Conservation (phyloP, 2,113 vertebrate genomes). For the Corythoichthys intestinalis region DNA sequence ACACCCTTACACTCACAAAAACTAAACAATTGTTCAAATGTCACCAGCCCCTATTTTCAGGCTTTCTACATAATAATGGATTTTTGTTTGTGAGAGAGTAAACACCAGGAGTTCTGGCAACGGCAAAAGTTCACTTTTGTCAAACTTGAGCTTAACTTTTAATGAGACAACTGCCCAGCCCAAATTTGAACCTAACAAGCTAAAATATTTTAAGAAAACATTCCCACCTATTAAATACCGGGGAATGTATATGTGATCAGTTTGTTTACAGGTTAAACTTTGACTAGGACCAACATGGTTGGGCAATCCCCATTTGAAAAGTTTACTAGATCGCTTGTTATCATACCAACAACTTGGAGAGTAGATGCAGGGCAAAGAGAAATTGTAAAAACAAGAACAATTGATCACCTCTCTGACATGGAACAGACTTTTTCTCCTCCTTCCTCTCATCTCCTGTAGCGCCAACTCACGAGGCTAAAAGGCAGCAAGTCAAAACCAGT, state of each 20-base stretch:
- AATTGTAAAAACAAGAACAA: neutral
- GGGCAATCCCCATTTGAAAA: neutral
- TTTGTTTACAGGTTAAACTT: neutral
- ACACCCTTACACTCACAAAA: constrained; percentile 24
- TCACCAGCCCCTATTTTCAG: constrained; percentile 11
- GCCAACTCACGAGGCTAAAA: neutral
- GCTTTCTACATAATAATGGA: neutral
- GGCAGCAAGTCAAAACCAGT: neutral
- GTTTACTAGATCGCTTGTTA: neutral
- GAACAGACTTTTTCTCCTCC: neutral
- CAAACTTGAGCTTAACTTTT: neutral
- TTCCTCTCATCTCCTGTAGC: constrained; percentile 2
- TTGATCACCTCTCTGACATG: constrained; percentile 1
- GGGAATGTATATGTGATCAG: neutral
- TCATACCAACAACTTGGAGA: neutral
- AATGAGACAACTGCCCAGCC: neutral
- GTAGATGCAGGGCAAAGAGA: neutral
- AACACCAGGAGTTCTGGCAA: neutral
- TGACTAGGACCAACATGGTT: neutral
- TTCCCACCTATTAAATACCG: neutral
- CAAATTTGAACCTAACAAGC: neutral
- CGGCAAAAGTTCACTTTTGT: constrained; percentile 1
- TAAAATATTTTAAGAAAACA: neutral
- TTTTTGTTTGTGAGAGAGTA: neutral
- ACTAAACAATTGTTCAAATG: constrained; percentile 1